Percentiles rank a stretch among this genome's conserved stretches.
Conservation (phyloP, 1,140 invertebrate species). For the Artemia franciscana region DNA sequence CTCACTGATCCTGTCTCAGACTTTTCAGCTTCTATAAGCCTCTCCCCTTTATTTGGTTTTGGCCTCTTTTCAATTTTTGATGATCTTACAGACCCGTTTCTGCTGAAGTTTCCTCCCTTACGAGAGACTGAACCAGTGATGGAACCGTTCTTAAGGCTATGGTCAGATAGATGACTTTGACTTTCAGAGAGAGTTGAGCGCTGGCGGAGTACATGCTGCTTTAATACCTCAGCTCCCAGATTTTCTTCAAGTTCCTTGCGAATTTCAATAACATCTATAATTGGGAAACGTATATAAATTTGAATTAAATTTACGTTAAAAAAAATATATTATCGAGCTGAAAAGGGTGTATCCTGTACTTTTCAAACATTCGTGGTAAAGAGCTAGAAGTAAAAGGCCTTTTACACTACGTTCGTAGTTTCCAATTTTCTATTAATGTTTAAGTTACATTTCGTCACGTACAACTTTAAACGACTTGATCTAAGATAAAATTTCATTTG, state of each 20-base stretch:
- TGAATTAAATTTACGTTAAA: no score
- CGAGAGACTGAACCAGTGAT: not conserved
- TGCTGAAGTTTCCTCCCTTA: slow-evolving; percentile 15
- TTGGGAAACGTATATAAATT: no score
- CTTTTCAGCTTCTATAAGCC: slow-evolving; percentile 68
- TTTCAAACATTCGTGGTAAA: no score
- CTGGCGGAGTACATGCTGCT: not conserved
- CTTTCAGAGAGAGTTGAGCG: not conserved
- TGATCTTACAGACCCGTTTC: slow-evolving; percentile 18
- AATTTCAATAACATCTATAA: not conserved
- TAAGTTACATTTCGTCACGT: no score
- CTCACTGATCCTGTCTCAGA: slow-evolving; percentile 69
- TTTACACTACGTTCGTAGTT: no score
- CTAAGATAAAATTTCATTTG: no score
- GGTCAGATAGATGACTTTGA: not conserved
- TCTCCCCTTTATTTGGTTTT: slow-evolving; percentile 25
- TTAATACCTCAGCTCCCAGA: not conserved
- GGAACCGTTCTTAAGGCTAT: not conserved
- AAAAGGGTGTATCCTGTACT: no score
- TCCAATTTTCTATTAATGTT: no score
- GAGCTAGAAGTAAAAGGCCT: no score
- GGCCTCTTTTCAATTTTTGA: slow-evolving; percentile 31
- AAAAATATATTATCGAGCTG: no score
- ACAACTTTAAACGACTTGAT: no score
- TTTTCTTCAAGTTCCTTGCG: not conserved